Base-by-base conservation (phyloP, 2,113 vertebrate species). In the Elephas maximus region DNA sequence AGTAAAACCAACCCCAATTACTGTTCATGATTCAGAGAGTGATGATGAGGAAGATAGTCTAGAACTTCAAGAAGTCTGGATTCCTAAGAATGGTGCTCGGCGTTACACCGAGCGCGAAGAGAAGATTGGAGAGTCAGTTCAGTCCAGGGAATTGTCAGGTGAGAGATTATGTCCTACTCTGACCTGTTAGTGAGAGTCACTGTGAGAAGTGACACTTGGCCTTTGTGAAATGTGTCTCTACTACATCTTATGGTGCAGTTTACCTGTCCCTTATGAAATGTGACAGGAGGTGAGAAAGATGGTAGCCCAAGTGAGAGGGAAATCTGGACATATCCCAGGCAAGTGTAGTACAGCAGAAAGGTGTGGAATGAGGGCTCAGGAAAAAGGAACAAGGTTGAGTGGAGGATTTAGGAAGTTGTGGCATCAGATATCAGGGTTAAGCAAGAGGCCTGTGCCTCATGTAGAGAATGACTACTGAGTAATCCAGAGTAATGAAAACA, bases 11-110 rank as follows among this genome's bases (percentile, higher is more conserved):
- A 90, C 99, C 60, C 99, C 99, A 10, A 98, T 99, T 95, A 99
- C 99, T 89, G 98, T 99, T 79, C 99, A 99, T 2, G 99, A 99
- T 98, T 99, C 99, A 4, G 99, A 99, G 98, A 99, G 99, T 73
- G 99, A 99, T 86, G 99, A 99, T 79, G 99, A 99, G 76, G 99
- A 99, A 80, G 99, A 99, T 28, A 98, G 94, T 87, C 73, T 98
- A 45, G 97, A 98, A 63, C 95, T 98, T 74, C 98, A 98, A 93
- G 99, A 94, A 97, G 96, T 98, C 73, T 98, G 92, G 97, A 98
- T 98, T 95, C 98, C 98, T 98, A 98, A 96, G 96, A 99, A 96
- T 88, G 97, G 98, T 96, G 89, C 98, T 89, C 98, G 98, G 62
- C 98, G 85, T 96, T 99, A 99, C 69, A 99, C 99, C 76, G 99